Evolutionary conservation across 2,888 invertebrate species (phyloP).

Genomic region (Eupithecia pulchellata): DNA sequence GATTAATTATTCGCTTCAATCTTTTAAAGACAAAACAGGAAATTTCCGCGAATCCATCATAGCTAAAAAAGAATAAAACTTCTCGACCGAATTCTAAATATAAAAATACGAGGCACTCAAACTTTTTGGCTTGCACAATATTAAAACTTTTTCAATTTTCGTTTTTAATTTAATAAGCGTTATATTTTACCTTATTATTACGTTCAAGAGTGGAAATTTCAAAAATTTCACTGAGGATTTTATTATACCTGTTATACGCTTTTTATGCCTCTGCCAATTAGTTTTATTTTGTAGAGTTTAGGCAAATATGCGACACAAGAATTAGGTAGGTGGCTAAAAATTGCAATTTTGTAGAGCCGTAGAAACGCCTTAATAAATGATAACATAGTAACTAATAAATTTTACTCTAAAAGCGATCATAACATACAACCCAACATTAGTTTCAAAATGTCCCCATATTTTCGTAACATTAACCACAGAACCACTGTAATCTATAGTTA

Average conservation of each 20-base stretch:
- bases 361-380: not conserved
- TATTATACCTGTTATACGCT: too few species aligned
- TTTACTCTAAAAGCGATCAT: not conserved
- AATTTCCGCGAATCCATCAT: not conserved
- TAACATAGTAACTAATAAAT: not conserved
- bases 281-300: too few species aligned
- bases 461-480: slow-evolving; percentile 25
- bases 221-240: too few species aligned
- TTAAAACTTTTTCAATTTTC: slow-evolving; percentile 8
- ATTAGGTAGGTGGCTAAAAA: too few species aligned
- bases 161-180: not conserved
- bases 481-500: slow-evolving; percentile 29
- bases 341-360: too few species aligned
- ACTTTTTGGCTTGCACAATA: not conserved
- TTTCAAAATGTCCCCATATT: slow-evolving; percentile 19
- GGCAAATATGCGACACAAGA: too few species aligned
- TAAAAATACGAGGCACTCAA: not conserved
- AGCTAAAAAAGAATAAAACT: not conserved
- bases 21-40: too few species aligned
- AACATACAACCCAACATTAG: not conserved
- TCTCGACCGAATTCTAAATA: not conserved
- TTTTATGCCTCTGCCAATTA: too few species aligned
- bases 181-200: too few species aligned
- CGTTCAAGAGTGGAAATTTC: too few species aligned
- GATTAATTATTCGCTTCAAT: too few species aligned